These are phyloP conservation scores for Troides aeacus DNA, from an alignment of 2,888 invertebrate genomes.

Conservation along the genomic window DNA sequence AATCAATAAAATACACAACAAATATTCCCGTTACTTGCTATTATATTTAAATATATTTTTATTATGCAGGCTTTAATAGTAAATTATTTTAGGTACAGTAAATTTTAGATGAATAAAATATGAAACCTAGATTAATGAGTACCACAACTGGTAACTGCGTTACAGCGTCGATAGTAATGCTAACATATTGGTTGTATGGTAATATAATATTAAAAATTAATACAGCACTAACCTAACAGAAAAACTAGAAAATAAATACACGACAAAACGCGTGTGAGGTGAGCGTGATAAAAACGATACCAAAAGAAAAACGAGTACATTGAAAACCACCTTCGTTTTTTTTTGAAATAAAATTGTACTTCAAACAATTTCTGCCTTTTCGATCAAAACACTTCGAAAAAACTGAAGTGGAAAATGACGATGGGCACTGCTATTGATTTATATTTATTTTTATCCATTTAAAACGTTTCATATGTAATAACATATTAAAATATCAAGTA, in stretches of 20 bases:
- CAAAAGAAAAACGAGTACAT: slow-evolving; percentile 21
- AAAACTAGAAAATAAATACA: slow-evolving; percentile 16
- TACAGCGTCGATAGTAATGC: slow-evolving; percentile 48
- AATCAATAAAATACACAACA: not conserved
- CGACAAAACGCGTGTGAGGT: slow-evolving; percentile 16
- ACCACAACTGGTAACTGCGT: slow-evolving; percentile 46
- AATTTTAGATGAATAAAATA: slow-evolving; percentile 68
- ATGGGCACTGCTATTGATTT: slow-evolving; percentile 3
- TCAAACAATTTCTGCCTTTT: slow-evolving; percentile 25
- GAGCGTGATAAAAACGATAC: slow-evolving; percentile 21
- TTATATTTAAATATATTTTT: not conserved
- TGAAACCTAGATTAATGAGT: slow-evolving; percentile 66
- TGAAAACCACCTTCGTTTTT: slow-evolving; percentile 23
- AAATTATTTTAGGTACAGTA: slow-evolving; percentile 57
- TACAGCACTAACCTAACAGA: slow-evolving; percentile 5
- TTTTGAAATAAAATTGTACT: slow-evolving; percentile 24
- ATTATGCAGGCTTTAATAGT: slow-evolving; percentile 30
- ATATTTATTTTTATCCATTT: not conserved
- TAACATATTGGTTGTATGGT: slow-evolving; percentile 43
- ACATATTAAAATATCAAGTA: too few species aligned
- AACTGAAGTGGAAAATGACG: slow-evolving; percentile 9
- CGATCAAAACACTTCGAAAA: slow-evolving; percentile 18
- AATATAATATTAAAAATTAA: not conserved
- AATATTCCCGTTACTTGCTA: not conserved
- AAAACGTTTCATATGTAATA: not conserved